Evolutionary conservation across 2,797 vertebrate species (phyloP).

Genomic region (Sebastes cheni): DNA sequence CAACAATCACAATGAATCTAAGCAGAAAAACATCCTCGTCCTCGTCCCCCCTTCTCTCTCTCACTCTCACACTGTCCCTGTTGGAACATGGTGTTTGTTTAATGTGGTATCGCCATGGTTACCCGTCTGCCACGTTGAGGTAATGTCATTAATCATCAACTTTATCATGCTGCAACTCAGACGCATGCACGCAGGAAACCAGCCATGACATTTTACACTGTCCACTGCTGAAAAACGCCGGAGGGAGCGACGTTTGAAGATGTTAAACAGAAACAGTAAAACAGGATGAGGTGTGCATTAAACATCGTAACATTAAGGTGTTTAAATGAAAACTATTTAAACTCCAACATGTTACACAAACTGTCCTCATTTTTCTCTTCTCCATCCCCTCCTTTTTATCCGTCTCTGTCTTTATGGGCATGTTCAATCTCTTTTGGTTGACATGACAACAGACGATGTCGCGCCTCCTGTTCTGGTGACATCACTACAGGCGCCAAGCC

Average conservation of each 20-base stretch:
- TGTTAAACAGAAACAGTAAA: conserved; percentile 3
- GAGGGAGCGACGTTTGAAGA: neutral
- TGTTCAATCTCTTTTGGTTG: conserved; percentile 67
- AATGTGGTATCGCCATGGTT: conserved; percentile 68
- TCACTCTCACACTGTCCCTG: neutral
- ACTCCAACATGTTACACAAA: neutral
- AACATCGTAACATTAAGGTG: neutral
- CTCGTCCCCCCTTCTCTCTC: neutral
- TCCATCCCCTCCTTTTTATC: conserved; percentile 12
- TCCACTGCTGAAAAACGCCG: neutral
- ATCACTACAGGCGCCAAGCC: conserved; percentile 74
- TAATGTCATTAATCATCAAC: conserved; percentile 77
- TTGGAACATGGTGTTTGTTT: conserved; percentile 73
- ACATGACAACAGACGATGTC: conserved; percentile 79
- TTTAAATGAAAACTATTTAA: conserved; percentile 12
- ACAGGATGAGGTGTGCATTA: neutral
- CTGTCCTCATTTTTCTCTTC: conserved; percentile 2
- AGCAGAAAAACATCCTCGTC: neutral
- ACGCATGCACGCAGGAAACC: conserved; percentile 23
- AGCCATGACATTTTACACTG: conserved; percentile 46
- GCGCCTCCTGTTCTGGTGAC: conserved; percentile 71
- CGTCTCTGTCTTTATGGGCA: conserved; percentile 22
- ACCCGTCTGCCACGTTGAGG: conserved; percentile 70
- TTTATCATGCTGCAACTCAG: conserved; percentile 59
- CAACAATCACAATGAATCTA: conserved; percentile 33